Evolutionary conservation across 2,888 invertebrate species (phyloP), one percentile per base, ranked within the genome.

Genomic region (Lithodes maja): DNA sequence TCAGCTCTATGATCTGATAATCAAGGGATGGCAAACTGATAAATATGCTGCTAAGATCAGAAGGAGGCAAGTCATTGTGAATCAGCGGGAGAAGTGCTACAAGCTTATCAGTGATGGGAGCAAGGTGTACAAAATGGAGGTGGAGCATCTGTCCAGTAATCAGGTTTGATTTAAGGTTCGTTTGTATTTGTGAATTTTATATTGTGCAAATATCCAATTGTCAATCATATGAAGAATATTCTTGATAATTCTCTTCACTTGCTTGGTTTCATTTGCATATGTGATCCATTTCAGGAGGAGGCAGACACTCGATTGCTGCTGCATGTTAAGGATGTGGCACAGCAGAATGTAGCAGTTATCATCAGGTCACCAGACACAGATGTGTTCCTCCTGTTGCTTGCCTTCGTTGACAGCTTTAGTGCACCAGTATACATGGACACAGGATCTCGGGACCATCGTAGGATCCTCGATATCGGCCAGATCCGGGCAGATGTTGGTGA

Each of bases 61-160:
- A 77, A 3, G 77, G 17, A 12, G 77, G 77, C 77, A 77, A 77
- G 77, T 17, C 33, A 77, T 77, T 77, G 33, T 77, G 77, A 77
- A n/a, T 33, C 77, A 77, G 12, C 61, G 61, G 33, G 50, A 77
- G 33, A 77, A 77, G 77, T 77, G 77, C 77, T 77, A 77, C 50
- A 77, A 77, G 77, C 33, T 77, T 77, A 33, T 50, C n/a, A 17
- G 50, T 77, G 33, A 77, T 77, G 77, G n/a, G 77, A 77, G 17
- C 2, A 77, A 33, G 33, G 77, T 77, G 49, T 33, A 77, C n/a
- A 77, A 77, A 77, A 77, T 50, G 50, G 15, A 77, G 50, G 77
- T 77, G 77, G 50, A 9, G 77, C 2, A 15, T 17, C 77, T 17
- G 77, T 17, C 17, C 77, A 77, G 77, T 77, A 77, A 77, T 77